A percentile compares a stretch with the other conserved stretches of the same genome.
These are phyloP conservation scores for Pagrus major DNA, from an alignment of 2,113 vertebrate genomes.

Conservation along the genomic window DNA sequence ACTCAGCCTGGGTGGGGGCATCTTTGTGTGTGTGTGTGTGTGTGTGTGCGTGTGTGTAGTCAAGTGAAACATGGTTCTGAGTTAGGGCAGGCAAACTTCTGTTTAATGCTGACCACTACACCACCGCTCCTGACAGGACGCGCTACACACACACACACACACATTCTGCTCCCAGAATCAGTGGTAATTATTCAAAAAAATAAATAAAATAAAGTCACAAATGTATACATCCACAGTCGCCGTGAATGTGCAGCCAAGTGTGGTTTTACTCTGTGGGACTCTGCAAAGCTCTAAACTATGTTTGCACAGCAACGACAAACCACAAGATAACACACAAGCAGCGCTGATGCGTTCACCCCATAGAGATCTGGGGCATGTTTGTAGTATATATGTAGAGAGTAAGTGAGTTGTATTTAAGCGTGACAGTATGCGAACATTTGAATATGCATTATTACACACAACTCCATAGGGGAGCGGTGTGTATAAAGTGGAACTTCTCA, in stretches of 20 bases:
- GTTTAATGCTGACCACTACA: slow-evolving; percentile 59
- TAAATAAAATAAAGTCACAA: slow-evolving; percentile 16
- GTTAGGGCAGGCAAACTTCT: slow-evolving; percentile 41
- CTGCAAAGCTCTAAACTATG: slow-evolving; percentile 46
- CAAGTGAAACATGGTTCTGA: slow-evolving; percentile 42
- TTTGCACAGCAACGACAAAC: slow-evolving; percentile 44
- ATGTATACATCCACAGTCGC: slow-evolving; percentile 19
- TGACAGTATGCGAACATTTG: slow-evolving; percentile 22
- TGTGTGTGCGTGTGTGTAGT: slow-evolving; percentile 22
- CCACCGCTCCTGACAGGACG: slow-evolving; percentile 80
- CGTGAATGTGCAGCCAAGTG: slow-evolving; percentile 53
- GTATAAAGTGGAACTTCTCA: slow-evolving; percentile 30
- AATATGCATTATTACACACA: slow-evolving; percentile 26
- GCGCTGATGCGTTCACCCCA: slow-evolving; percentile 36
- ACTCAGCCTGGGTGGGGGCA: not conserved
- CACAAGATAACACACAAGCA: slow-evolving; percentile 34
- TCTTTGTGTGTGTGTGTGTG: not conserved
- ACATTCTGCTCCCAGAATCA: slow-evolving; percentile 20
- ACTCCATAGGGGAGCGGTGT: slow-evolving; percentile 16
- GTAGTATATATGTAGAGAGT: slow-evolving; percentile 16
- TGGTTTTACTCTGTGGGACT: slow-evolving; percentile 48
- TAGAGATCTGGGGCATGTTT: slow-evolving; percentile 18
- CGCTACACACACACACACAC: slow-evolving; percentile 77
- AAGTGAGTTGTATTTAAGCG: slow-evolving; percentile 27
- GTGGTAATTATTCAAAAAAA: slow-evolving; percentile 38